These are phyloP conservation scores for Corvus hawaiiensis DNA, from an alignment of 2,113 vertebrate species.

Conservation along the genomic window DNA sequence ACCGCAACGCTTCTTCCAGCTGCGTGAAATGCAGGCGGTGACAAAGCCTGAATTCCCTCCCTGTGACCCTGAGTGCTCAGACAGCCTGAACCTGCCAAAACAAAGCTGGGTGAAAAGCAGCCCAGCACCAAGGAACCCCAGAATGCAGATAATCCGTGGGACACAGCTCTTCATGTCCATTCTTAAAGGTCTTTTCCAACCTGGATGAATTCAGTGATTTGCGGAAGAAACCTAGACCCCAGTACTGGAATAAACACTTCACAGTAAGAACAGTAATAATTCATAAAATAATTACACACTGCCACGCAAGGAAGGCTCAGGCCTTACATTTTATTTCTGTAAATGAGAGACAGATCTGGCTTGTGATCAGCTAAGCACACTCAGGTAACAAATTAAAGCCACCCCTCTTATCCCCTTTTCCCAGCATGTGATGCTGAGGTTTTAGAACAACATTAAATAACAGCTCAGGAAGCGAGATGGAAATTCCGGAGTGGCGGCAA, in stretches of 20 bases:
- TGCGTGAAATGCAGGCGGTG: background rate
- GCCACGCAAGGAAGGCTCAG: background rate
- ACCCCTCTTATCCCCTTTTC: background rate
- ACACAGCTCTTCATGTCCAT: fast-evolving
- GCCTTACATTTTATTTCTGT: constrained; percentile 45
- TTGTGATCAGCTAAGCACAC: background rate
- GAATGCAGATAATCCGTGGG: fast-evolving
- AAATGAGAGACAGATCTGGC: constrained; percentile 21
- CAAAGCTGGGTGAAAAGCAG: background rate
- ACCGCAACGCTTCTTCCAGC: background rate
- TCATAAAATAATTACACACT: background rate
- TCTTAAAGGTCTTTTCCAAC: background rate
- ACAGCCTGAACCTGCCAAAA: background rate
- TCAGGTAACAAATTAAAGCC: background rate
- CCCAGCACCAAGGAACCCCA: background rate
- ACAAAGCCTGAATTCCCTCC: background rate
- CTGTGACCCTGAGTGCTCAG: fast-evolving
- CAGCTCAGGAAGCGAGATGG: background rate
- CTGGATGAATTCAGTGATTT: background rate
- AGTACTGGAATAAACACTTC: background rate
- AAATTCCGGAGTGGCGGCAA: fast-evolving
- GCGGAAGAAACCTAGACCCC: background rate
- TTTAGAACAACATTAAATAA: background rate
- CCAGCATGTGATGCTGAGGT: background rate
- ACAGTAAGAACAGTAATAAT: background rate